Evolutionary conservation across 2,113 vertebrate species (phyloP).

Genomic region (Nicator chloris): DNA sequence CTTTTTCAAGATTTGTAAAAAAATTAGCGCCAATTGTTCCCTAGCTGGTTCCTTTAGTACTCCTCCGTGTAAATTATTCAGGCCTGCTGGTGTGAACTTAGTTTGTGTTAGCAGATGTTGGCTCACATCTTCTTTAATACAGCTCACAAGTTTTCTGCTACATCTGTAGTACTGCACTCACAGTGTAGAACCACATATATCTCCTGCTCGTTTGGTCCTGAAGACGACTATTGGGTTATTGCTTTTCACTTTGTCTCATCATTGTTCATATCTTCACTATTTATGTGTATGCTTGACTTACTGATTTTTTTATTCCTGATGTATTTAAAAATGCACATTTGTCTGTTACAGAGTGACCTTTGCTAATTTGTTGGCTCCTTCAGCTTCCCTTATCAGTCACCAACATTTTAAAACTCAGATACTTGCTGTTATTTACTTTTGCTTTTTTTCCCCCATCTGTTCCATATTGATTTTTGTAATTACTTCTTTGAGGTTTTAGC

Average conservation of each 20-base stretch:
- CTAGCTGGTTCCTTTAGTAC: not conserved
- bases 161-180: not conserved
- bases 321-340: not conserved
- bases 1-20: not conserved
- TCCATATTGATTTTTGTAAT: conserved; percentile 13
- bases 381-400: conserved; percentile 17
- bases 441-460: conserved; percentile 23
- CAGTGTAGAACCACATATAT: not conserved
- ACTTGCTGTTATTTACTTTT: conserved; percentile 35
- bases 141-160: not conserved
- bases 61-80: not conserved
- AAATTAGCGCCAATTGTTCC: not conserved
- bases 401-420: not conserved
- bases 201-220: not conserved
- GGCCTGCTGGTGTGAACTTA: not conserved
- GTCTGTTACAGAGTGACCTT: conserved; percentile 5
- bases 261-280: not conserved
- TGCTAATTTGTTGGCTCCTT: conserved; percentile 11
- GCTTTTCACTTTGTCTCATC: not conserved
- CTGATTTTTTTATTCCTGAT: not conserved
- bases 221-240: not conserved
- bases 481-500: not conserved
- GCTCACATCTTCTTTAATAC: not conserved
- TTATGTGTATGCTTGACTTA: not conserved
- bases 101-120: not conserved